Percentiles rank a stretch among this genome's conserved stretches.
Conservation (phyloP, 2,888 invertebrate species). For the Volucella bombylans region DNA sequence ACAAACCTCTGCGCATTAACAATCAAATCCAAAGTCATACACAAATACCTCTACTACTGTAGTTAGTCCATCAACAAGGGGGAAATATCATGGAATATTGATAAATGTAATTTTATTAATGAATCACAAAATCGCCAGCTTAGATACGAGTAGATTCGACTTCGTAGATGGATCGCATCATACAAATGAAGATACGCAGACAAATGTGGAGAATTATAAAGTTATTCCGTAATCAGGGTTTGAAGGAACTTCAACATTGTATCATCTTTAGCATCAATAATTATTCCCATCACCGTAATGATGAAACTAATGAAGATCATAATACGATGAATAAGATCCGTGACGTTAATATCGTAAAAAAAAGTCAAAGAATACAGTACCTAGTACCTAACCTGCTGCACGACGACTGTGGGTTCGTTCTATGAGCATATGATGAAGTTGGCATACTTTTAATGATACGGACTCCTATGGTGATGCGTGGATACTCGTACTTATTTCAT, state of each 20-base stretch:
- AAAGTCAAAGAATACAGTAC: neutral
- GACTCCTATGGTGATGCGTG: constrained; percentile 39
- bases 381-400: constrained; percentile 2
- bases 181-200: neutral
- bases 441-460: constrained; percentile 37
- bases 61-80: constrained; percentile 27
- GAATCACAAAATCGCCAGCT: constrained; percentile 34
- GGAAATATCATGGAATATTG: constrained; percentile 41
- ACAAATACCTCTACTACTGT: neutral
- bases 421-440: constrained; percentile 9
- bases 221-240: constrained; percentile 27
- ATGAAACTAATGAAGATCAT: constrained; percentile 71
- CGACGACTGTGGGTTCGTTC: neutral
- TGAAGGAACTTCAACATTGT: constrained; percentile 59
- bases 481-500: constrained; percentile 10
- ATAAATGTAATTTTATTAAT: constrained; percentile 57
- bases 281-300: constrained; percentile 67
- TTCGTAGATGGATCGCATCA: neutral
- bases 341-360: constrained; percentile 37
- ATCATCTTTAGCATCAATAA: constrained; percentile 50
- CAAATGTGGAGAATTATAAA: constrained; percentile 11
- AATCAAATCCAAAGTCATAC: neutral
- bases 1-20: no score
- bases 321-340: constrained; percentile 50
- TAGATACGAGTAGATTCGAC: no score